These are phyloP conservation scores for Capreolus pygargus DNA, from an alignment of 2,113 vertebrate genomes.

Conservation along the genomic window DNA sequence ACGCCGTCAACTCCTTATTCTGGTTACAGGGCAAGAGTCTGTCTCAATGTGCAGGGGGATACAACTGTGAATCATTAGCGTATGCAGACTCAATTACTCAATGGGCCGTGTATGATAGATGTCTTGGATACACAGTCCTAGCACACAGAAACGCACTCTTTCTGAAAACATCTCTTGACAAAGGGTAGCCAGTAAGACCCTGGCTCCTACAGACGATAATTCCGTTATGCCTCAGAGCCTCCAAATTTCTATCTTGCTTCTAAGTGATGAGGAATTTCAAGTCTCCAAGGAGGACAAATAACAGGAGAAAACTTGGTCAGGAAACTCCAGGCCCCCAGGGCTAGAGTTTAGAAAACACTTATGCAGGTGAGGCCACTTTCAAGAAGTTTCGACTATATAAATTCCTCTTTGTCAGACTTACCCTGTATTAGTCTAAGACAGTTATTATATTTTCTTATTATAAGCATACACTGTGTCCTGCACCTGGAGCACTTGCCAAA, in stretches of 20 bases:
- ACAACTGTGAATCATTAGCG: conserved; percentile 62
- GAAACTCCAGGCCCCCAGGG: conserved; percentile 54
- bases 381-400: conserved; percentile 44
- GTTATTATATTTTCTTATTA: conserved; percentile 63
- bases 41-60: neutral
- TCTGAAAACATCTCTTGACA: conserved; percentile 56
- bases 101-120: conserved; percentile 50
- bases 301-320: conserved; percentile 66
- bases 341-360: conserved; percentile 63
- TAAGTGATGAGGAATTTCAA: conserved; percentile 66
- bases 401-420: conserved; percentile 66
- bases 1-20: neutral
- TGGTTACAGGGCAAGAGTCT: conserved; percentile 15
- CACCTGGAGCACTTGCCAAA: conserved; percentile 55
- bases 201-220: conserved; percentile 49
- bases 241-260: conserved; percentile 68
- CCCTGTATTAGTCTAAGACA: conserved; percentile 40
- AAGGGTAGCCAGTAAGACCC: conserved; percentile 44
- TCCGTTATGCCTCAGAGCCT: conserved; percentile 53
- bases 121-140: conserved; percentile 35
- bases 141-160: conserved; percentile 49
- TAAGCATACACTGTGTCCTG: conserved; percentile 48
- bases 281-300: conserved; percentile 65
- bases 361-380: conserved; percentile 62
- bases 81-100: conserved; percentile 43